Conservation (phyloP, 2,113 vertebrate species). For the Epinephelus fuscoguttatus region DNA sequence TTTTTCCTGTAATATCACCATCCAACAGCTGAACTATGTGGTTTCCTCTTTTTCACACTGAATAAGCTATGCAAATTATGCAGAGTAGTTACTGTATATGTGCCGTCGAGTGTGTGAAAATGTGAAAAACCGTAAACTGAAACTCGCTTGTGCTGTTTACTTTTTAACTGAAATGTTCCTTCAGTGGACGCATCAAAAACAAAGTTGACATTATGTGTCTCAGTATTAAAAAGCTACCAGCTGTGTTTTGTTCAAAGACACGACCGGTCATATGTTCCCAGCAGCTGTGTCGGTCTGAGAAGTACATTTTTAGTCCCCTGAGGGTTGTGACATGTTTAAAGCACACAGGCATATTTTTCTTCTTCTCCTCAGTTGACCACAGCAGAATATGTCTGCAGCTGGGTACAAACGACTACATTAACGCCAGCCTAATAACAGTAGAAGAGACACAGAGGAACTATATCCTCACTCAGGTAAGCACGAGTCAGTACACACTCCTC, state of each 20-base stretch:
- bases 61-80: constrained; percentile 38
- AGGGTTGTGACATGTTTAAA: background rate
- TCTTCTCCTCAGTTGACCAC: constrained; percentile 91
- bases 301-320: constrained; percentile 1
- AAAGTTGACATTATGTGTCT: background rate
- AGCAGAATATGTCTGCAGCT: constrained; percentile 96
- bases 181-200: constrained; percentile 1
- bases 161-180: background rate
- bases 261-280: background rate
- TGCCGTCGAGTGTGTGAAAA: constrained; percentile 1
- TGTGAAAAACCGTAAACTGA: constrained; percentile 35
- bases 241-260: constrained; percentile 27
- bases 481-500: background rate
- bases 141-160: constrained; percentile 7
- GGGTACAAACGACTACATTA: constrained; percentile 96
- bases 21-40: constrained; percentile 55
- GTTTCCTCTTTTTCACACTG: constrained; percentile 73
- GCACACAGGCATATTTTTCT: background rate
- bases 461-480: constrained; percentile 96
- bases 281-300: constrained; percentile 27
- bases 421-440: constrained; percentile 95
- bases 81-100: constrained; percentile 1
- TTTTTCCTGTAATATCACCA: constrained; percentile 26
- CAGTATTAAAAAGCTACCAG: background rate
- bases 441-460: constrained; percentile 97